Percentiles rank a stretch among this genome's conserved stretches.
Conservation (phyloP, 1,140 invertebrate genomes). For the Heliconius nattereri region DNA sequence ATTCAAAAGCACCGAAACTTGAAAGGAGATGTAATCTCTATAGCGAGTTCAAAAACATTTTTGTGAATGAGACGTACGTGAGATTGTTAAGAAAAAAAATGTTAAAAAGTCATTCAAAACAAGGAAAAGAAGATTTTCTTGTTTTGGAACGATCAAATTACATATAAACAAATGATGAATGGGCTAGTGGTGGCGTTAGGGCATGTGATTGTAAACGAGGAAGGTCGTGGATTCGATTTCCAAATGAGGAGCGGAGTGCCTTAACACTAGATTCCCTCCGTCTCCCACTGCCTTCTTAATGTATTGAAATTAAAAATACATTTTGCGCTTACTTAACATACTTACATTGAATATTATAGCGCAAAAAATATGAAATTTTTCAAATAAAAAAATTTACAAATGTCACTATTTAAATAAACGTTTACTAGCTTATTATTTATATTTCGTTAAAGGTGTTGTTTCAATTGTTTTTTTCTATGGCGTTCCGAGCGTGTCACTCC, state of each 20-base stretch:
- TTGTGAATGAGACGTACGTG: conserved; percentile 11
- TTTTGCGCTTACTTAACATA: too few species aligned
- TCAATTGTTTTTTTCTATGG: too few species aligned
- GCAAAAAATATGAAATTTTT: too few species aligned
- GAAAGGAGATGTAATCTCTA: conserved; percentile 4
- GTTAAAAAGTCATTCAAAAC: background rate
- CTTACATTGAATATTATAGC: too few species aligned
- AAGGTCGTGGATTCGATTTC: too few species aligned
- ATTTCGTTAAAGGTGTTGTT: background rate
- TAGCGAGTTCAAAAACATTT: background rate
- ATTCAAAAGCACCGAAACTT: conserved; percentile 12
- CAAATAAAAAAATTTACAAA: background rate
- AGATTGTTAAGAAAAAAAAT: background rate
- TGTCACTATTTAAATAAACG: background rate
- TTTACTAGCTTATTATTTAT: background rate
- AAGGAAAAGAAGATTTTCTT: conserved; percentile 1
- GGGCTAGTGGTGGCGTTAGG: too few species aligned
- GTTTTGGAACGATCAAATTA: background rate
- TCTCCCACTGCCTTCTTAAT: too few species aligned
- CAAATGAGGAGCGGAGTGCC: too few species aligned
- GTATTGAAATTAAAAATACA: too few species aligned
- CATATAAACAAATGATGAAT: background rate
- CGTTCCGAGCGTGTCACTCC: too few species aligned
- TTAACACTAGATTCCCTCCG: too few species aligned
- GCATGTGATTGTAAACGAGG: too few species aligned